phyloP scores from a whole-genome alignment of 2,113 vertebrate genomes.

The human region GRCh38 chr18:37656501-37657000 shows the following conservation, averaged over 20 bases:
- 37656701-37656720: neutral
- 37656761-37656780: neutral
- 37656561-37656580: neutral
- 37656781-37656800: neutral
- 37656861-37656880: neutral
- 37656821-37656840: neutral
- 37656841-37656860: neutral
- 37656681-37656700: neutral
- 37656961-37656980: neutral
- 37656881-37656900: neutral
- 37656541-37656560: neutral
- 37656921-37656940: neutral
- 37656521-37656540: neutral
- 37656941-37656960: slow-evolving; percentile 29
- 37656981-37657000: neutral
- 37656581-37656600: slow-evolving; percentile 21
- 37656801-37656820: neutral
- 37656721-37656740: neutral
- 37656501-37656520: neutral
- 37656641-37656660: neutral
- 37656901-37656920: neutral
- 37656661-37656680: neutral
- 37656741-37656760: neutral
- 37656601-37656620: neutral
- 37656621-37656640: neutral